Base-by-base conservation (phyloP, 2,113 vertebrate species). In the Spheniscus mendiculus region DNA sequence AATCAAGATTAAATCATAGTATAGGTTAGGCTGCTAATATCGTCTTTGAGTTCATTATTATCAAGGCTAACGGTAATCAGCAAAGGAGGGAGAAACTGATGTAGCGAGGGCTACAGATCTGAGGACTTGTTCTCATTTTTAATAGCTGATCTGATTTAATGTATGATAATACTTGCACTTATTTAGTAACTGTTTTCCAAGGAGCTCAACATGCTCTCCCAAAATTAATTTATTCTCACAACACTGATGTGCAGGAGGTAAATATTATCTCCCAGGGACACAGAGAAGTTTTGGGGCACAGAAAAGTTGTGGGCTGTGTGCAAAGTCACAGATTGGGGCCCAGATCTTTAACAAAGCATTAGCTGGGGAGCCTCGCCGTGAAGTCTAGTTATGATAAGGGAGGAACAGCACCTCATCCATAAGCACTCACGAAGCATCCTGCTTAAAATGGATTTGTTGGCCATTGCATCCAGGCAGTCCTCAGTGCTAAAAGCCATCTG, bases 1-100 rank as follows among this genome's bases (percentile, higher is more conserved):
- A 97, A 97, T 97, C 97, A 97, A 93, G 95, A 90, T 93, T 97
- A 96, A 98, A 97, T 90, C 95, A 85, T 89, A 87, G 89, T 89
- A 92, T 83, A 78, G 87, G 88, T 95, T 97, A 95, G 92, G 91
- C 88, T 97, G 97, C 96, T 98, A 97, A 96, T 87, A 94, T 93
- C 85, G 49, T 94, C 91, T 94, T 97, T 93, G 90, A 96, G 95
- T 96, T 98, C 96, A 92, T 96, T 98, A 96, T 97, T 98, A 96
- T 97, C 96, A 97, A 96, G 97, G 94, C 93, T 97, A 97, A 97
- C 94, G 96, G 95, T 83, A 98, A 97, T 97, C 96, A 97, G 87
- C 80, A 97, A 84, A 95, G 95, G 83, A 97, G 90, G 87, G 92
- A 97, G 89, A 96, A 97, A 93, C 86, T 94, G 92, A 96, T 96